Conservation (phyloP, 2,113 vertebrate species). For the Psophia crepitans region DNA sequence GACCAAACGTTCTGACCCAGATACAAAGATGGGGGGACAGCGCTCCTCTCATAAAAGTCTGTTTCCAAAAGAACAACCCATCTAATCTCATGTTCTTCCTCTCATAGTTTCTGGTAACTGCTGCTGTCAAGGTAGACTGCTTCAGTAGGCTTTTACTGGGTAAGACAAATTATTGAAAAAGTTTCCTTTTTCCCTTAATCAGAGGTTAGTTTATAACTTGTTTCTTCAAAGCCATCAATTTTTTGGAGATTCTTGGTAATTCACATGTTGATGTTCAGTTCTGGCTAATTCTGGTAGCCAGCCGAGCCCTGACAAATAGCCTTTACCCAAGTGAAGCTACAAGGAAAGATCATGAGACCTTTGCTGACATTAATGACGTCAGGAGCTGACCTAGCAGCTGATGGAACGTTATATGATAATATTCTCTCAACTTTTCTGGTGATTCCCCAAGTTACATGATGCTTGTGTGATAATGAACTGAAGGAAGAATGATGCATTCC, state of each 20-base stretch:
- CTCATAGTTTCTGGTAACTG: not conserved
- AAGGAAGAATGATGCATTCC: not conserved
- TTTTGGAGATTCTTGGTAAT: not conserved
- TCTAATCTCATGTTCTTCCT: not conserved
- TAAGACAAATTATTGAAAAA: not conserved
- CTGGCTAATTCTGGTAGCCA: not conserved
- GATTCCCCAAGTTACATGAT: not conserved
- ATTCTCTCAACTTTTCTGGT: not conserved
- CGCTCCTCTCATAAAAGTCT: not conserved
- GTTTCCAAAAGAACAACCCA: not conserved
- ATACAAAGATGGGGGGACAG: not conserved
- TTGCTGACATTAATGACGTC: not conserved
- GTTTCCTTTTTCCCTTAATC: not conserved
- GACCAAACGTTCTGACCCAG: not conserved
- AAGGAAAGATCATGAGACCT: not conserved
- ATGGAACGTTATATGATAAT: not conserved
- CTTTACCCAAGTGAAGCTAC: not conserved
- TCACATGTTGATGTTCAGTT: not conserved
- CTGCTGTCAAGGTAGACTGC: not conserved
- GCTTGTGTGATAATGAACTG: not conserved
- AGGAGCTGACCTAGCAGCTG: not conserved
- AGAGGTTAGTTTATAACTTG: not conserved
- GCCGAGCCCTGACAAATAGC: not conserved
- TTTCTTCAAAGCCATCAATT: not conserved
- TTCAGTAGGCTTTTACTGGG: not conserved